phyloP scores from a whole-genome alignment of 1,140 invertebrate genomes.

The Eciton burchellii region DNA sequence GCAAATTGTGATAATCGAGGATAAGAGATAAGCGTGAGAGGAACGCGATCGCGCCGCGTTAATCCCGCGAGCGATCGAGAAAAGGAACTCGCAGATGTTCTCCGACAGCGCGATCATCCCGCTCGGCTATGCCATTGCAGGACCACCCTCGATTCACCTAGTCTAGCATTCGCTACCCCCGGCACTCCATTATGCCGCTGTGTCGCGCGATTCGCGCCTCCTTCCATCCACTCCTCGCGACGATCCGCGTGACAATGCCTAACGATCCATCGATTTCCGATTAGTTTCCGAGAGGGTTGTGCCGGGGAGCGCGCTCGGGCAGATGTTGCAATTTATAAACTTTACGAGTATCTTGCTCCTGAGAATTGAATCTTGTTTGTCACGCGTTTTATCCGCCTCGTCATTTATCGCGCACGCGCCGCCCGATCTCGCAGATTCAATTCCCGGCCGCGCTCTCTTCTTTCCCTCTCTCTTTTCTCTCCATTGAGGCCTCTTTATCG shows the following conservation, averaged over 20 bases:
- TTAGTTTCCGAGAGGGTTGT: slow-evolving; percentile 28
- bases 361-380: slow-evolving; percentile 52
- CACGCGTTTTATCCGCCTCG: slow-evolving; percentile 48
- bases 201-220: background rate
- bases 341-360: slow-evolving; percentile 32
- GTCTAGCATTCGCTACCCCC: background rate
- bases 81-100: background rate
- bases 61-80: background rate
- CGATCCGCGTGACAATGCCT: slow-evolving; percentile 35
- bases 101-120: background rate
- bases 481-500: slow-evolving; percentile 47
- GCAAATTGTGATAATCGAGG: slow-evolving; percentile 24
- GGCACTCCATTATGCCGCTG: background rate
- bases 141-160: slow-evolving; percentile 4
- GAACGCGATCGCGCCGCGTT: background rate
- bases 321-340: slow-evolving; percentile 34
- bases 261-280: slow-evolving; percentile 40
- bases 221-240: background rate
- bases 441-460: slow-evolving; percentile 1
- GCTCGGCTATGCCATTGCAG: slow-evolving; percentile 5
- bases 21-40: background rate
- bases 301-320: background rate
- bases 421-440: slow-evolving; percentile 52
- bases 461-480: no score
- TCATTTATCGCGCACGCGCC: slow-evolving; percentile 50